phyloP scores from a whole-genome alignment of 2,888 invertebrate genomes.

The Lithophane leautieri region DNA sequence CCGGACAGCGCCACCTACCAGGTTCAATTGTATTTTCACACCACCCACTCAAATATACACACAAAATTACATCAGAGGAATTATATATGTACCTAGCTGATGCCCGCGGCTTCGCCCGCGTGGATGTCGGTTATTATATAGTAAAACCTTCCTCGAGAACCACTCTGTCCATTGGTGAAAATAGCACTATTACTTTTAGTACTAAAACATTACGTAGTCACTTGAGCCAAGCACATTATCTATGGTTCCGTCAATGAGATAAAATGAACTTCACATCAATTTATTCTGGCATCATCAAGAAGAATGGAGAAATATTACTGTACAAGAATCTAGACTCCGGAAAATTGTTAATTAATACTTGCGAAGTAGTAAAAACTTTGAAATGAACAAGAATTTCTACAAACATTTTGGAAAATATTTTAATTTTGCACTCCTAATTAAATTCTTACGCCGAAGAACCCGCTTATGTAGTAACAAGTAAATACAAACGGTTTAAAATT shows the following conservation, averaged over 20 bases:
- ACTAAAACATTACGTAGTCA: too few species aligned
- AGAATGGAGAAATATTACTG: background rate
- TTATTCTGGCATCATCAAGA: background rate
- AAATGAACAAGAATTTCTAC: constrained; percentile 17
- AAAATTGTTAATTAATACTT: constrained; percentile 15
- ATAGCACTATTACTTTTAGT: too few species aligned
- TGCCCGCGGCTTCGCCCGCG: too few species aligned
- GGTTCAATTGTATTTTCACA: too few species aligned
- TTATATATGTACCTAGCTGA: too few species aligned
- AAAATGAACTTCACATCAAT: background rate
- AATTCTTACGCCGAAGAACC: constrained; percentile 35
- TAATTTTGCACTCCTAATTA: constrained; percentile 49
- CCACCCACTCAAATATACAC: too few species aligned
- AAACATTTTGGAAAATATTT: constrained; percentile 33
- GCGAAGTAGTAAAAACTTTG: constrained; percentile 24
- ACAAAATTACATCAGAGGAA: too few species aligned
- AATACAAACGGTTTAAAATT: constrained; percentile 47
- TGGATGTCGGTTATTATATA: too few species aligned
- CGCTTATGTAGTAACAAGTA: constrained; percentile 17
- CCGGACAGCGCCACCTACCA: too few species aligned
- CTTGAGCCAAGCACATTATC: background rate
- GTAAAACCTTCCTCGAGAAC: too few species aligned
- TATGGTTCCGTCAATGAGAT: background rate
- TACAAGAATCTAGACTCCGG: background rate
- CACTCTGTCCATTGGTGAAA: too few species aligned